Evolutionary conservation across 2,797 vertebrate species (phyloP).

Genomic region (Darevskia nairensis): DNA sequence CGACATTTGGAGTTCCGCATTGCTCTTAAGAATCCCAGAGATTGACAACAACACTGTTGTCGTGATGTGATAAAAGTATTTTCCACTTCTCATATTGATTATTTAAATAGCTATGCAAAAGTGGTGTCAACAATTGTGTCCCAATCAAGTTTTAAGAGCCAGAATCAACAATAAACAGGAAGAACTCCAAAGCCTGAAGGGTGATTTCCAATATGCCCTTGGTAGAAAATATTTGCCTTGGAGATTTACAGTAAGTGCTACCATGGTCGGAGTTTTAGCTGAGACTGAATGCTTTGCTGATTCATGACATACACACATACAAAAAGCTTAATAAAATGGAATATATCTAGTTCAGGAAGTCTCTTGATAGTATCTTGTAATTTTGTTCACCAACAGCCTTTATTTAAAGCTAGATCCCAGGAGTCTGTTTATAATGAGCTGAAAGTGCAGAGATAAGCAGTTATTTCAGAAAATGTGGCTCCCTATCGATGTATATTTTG

Average conservation of each 20-base stretch:
- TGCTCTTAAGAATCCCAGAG: background rate
- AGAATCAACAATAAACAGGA: background rate
- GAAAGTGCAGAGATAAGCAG: conserved; percentile 71
- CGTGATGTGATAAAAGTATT: background rate
- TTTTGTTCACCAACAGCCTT: conserved; percentile 72
- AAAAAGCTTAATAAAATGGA: conserved; percentile 62
- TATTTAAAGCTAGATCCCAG: conserved; percentile 67
- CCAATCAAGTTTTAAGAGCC: conserved; percentile 28
- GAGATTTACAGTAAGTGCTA: conserved; percentile 48
- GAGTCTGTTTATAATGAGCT: conserved; percentile 68
- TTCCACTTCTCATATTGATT: rapidly evolving
- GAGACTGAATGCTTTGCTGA: conserved; percentile 59
- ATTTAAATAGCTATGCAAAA: conserved; percentile 31
- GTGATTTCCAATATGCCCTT: conserved; percentile 44
- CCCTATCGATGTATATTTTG: conserved; percentile 68
- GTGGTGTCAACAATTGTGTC: background rate
- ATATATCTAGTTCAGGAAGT: conserved; percentile 59
- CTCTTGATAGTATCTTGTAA: conserved; percentile 67
- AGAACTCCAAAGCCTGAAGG: conserved; percentile 40
- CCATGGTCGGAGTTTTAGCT: background rate
- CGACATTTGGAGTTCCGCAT: background rate
- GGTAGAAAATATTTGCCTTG: conserved; percentile 51
- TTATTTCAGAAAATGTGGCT: conserved; percentile 72
- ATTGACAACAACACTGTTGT: background rate
- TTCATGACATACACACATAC: conserved; percentile 33